Evolutionary conservation across 2,888 invertebrate species (phyloP).

Genomic region (Spilarctia lutea): DNA sequence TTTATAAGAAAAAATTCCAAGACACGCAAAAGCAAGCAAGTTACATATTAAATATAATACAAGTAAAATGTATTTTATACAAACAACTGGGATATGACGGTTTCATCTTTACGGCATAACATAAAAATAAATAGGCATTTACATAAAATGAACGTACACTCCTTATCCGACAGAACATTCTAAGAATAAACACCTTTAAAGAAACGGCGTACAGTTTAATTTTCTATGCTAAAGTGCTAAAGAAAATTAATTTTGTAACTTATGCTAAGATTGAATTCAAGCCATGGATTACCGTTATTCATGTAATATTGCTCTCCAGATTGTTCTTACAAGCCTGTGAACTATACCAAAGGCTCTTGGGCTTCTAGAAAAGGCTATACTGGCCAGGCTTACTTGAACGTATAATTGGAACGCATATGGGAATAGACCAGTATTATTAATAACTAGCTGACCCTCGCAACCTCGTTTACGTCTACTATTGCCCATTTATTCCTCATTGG

Average conservation of each 20-base stretch:
- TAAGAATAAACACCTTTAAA: slow-evolving; percentile 22
- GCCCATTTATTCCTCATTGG: too few species aligned
- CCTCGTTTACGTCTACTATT: too few species aligned
- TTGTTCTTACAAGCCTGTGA: neutral
- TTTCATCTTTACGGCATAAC: slow-evolving; percentile 37
- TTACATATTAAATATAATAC: slow-evolving; percentile 43
- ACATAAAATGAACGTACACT: slow-evolving; percentile 32
- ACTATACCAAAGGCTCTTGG: too few species aligned
- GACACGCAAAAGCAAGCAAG: slow-evolving; percentile 27
- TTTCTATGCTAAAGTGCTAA: slow-evolving; percentile 13
- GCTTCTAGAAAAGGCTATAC: neutral
- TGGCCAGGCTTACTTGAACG: neutral
- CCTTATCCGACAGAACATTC: slow-evolving; percentile 16
- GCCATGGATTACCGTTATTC: neutral
- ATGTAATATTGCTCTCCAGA: neutral
- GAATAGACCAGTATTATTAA: too few species aligned
- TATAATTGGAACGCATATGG: neutral
- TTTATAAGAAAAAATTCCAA: slow-evolving; percentile 17
- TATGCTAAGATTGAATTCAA: slow-evolving; percentile 24
- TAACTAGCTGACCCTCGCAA: too few species aligned
- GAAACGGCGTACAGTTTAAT: slow-evolving; percentile 8
- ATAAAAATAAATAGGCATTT: slow-evolving; percentile 50
- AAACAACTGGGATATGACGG: slow-evolving; percentile 39
- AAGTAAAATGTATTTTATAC: slow-evolving; percentile 47
- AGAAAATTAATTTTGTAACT: slow-evolving; percentile 47